Conservation (phyloP, 1,140 invertebrate species). For the Ceratosolen solmsi region DNA sequence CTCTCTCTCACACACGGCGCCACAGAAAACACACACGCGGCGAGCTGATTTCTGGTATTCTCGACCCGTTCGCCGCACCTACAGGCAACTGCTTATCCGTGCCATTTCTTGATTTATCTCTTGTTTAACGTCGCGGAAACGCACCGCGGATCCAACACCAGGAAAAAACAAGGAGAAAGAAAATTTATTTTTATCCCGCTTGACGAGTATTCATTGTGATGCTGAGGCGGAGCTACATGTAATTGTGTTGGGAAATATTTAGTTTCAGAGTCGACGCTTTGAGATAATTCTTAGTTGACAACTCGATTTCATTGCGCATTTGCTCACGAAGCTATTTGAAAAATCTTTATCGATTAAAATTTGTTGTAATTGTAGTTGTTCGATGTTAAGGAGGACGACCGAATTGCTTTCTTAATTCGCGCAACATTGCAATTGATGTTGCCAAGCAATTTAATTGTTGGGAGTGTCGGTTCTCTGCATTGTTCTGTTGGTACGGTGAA, state of each 20-base stretch:
- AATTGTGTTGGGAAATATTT: too few species aligned
- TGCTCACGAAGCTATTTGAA: too few species aligned
- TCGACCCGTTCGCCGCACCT: conserved; percentile 22
- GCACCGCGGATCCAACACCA: not conserved
- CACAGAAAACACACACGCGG: conserved; percentile 46
- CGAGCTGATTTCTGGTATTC: not conserved
- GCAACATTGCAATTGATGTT: not conserved
- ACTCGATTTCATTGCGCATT: too few species aligned
- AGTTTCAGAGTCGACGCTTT: too few species aligned
- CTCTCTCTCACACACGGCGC: conserved; percentile 40
- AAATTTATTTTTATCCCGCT: not conserved
- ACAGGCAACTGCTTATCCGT: conserved; percentile 53
- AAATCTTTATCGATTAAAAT: not conserved
- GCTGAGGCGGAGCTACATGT: not conserved
- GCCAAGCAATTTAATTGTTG: not conserved
- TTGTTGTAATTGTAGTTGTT: not conserved
- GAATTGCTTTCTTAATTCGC: not conserved
- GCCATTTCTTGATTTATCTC: conserved; percentile 60
- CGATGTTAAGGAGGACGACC: not conserved
- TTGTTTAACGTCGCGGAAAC: conserved; percentile 55
- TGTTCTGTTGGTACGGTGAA: not conserved
- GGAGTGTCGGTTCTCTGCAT: not conserved
- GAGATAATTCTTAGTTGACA: too few species aligned
- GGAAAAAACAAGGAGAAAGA: not conserved
- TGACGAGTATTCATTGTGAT: not conserved